Conservation (phyloP, 2,797 vertebrate genomes). For the Eremophila alpestris region DNA sequence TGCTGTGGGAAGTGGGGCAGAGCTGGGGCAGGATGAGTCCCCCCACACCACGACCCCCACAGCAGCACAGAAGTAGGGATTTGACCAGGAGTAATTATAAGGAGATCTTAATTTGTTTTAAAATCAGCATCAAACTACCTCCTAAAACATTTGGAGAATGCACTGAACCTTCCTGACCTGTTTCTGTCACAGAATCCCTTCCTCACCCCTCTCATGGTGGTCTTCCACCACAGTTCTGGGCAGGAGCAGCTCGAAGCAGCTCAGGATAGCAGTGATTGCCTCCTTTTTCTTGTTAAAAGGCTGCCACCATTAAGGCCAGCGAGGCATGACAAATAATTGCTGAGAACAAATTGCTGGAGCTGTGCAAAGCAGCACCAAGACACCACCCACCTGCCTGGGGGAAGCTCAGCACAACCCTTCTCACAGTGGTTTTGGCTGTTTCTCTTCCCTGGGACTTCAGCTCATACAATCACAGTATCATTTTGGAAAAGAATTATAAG, state of each 20-base stretch:
- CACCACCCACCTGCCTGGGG: not conserved
- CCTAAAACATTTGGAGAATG: not conserved
- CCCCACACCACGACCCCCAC: fast-evolving
- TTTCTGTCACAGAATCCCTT: not conserved
- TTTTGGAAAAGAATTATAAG: not conserved
- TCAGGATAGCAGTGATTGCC: not conserved
- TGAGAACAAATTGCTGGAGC: slow-evolving; percentile 34
- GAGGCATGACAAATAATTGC: slow-evolving; percentile 23
- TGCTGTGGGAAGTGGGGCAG: not conserved
- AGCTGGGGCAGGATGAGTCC: not conserved
- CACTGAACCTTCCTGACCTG: not conserved
- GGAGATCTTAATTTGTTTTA: not conserved
- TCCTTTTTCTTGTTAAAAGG: not conserved
- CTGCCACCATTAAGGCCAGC: slow-evolving; percentile 20
- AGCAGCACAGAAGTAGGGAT: not conserved
- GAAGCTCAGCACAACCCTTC: not conserved
- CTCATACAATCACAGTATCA: not conserved
- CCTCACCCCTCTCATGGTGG: not conserved
- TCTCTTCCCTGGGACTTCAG: not conserved
- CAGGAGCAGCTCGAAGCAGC: not conserved
- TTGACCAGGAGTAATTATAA: not conserved
- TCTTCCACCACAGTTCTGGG: not conserved
- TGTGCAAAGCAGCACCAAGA: slow-evolving; percentile 1
- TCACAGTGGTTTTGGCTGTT: not conserved
- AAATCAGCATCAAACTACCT: not conserved